Evolutionary conservation across 2,888 invertebrate genomes (phyloP).

Genomic region (Harpagoxenus sublaevis): DNA sequence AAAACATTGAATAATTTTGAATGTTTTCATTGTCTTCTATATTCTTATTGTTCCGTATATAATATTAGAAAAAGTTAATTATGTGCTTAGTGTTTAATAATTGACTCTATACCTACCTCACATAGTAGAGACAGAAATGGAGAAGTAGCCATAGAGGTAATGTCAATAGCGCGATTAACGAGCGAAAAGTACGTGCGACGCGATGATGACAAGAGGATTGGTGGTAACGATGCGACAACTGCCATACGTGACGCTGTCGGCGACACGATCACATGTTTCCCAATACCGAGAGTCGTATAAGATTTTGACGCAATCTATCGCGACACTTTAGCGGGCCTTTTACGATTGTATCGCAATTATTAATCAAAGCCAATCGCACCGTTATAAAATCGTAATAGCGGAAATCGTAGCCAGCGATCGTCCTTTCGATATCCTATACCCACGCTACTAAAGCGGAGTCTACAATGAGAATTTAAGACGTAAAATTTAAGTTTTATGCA

Average conservation of each 20-base stretch:
- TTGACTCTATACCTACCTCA: not conserved
- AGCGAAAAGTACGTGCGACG: constrained; percentile 62
- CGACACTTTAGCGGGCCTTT: constrained; percentile 35
- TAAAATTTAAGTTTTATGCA: no score
- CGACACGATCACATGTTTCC: constrained; percentile 7
- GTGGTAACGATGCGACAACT: constrained; percentile 56
- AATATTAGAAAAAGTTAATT: not conserved
- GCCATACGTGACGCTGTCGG: constrained; percentile 15
- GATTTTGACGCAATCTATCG: constrained; percentile 55
- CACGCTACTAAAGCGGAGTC: no score
- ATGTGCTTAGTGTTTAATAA: not conserved
- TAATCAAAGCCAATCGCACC: constrained; percentile 45
- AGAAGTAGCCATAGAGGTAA: constrained; percentile 18
- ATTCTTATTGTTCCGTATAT: not conserved
- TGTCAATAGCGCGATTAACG: constrained; percentile 69
- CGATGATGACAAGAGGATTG: constrained; percentile 51
- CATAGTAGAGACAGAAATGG: not conserved
- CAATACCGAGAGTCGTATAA: constrained; percentile 38
- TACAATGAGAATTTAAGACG: no score
- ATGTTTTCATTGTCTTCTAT: not conserved
- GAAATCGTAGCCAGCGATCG: not conserved
- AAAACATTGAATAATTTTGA: not conserved
- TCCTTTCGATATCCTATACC: not conserved
- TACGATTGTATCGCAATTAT: constrained; percentile 39
- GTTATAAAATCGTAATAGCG: constrained; percentile 8